These are phyloP conservation scores for Prionace glauca DNA, from an alignment of 2,797 vertebrate species.

Conservation along the genomic window DNA sequence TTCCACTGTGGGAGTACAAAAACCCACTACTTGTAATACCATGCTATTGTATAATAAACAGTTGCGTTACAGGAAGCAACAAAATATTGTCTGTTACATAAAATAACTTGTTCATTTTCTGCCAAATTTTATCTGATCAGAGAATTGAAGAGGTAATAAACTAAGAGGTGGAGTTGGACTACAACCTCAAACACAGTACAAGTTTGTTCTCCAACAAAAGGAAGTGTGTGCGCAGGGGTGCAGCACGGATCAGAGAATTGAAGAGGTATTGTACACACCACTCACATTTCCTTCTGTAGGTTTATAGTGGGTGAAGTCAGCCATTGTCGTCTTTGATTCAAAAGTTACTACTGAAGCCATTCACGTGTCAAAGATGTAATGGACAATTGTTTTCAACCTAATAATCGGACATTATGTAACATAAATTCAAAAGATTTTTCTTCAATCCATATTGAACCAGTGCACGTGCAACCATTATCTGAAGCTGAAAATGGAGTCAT, in stretches of 20 bases:
- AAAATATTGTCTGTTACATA: slow-evolving; percentile 12
- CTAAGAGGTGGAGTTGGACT: not conserved
- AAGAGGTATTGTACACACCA: not conserved
- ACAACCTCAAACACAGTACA: not conserved
- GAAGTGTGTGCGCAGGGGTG: not conserved
- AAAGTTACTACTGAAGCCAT: not conserved
- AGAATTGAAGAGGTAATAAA: slow-evolving; percentile 1
- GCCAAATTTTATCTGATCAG: slow-evolving; percentile 28
- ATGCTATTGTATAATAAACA: slow-evolving; percentile 5
- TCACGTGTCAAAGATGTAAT: not conserved
- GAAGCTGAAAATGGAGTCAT: not conserved
- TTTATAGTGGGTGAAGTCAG: not conserved
- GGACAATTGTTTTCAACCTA: not conserved
- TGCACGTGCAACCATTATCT: not conserved
- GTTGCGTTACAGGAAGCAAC: not conserved
- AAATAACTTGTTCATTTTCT: not conserved
- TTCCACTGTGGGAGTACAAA: slow-evolving; percentile 21
- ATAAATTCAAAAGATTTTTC: not conserved
- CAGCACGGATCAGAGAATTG: not conserved
- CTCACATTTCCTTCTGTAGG: not conserved
- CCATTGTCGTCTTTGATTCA: not conserved
- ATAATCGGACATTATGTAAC: not conserved
- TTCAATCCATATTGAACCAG: not conserved
- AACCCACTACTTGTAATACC: not conserved
- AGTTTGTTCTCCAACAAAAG: not conserved